phyloP scores from a whole-genome alignment of 2,888 invertebrate species.

The Melanotus villosus region DNA sequence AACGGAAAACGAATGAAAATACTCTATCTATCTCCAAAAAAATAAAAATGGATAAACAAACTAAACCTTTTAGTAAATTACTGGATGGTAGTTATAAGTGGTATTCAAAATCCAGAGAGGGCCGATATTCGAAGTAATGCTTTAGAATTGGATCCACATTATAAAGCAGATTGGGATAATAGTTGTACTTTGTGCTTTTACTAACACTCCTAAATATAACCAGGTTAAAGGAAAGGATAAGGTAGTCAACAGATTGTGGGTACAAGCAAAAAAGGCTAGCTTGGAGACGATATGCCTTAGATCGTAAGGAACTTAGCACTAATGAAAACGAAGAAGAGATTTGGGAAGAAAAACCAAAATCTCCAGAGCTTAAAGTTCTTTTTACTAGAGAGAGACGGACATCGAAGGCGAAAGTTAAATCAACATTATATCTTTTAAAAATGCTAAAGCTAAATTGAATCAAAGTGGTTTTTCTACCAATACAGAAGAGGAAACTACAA shows the following conservation, averaged over 20 bases:
- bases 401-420: background rate
- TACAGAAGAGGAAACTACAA: conserved; percentile 77
- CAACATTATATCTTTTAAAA: background rate
- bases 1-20: conserved; percentile 23
- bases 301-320: conserved; percentile 65
- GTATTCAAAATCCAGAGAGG: conserved; percentile 87
- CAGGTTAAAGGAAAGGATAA: conserved; percentile 77
- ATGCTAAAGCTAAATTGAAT: no score
- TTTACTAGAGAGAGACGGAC: background rate
- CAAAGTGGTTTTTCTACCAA: conserved; percentile 67
- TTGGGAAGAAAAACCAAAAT: conserved; percentile 62
- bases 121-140: conserved; percentile 78
- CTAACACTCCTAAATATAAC: conserved; percentile 89
- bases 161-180: conserved; percentile 81
- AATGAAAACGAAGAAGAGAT: conserved; percentile 73
- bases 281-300: conserved; percentile 77
- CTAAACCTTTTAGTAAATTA: conserved; percentile 73
- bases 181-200: conserved; percentile 91
- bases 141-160: conserved; percentile 84
- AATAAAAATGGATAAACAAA: conserved; percentile 51
- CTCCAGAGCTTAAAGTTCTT: conserved; percentile 27
- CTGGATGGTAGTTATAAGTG: conserved; percentile 86
- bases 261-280: conserved; percentile 76
- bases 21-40: conserved; percentile 54
- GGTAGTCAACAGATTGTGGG: conserved; percentile 83